A percentile compares a stretch with the other conserved stretches of the same genome.
These are phyloP conservation scores for Cheilosia impressa DNA, from an alignment of 2,888 invertebrate species.

Conservation along the genomic window DNA sequence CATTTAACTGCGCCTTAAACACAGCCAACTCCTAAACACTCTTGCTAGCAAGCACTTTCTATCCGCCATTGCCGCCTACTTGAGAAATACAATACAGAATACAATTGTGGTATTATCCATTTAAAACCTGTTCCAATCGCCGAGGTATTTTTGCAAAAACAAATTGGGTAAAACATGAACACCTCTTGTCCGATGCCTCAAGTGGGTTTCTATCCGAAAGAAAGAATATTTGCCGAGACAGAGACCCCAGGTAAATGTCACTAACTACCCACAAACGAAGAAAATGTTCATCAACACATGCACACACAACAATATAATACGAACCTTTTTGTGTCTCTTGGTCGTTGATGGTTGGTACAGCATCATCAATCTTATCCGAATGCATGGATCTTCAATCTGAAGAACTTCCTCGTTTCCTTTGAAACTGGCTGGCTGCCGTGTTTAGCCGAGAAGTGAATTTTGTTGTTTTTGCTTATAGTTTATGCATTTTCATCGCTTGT, in stretches of 20 bases:
- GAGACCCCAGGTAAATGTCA: constrained; percentile 29
- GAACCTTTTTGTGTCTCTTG: constrained; percentile 72
- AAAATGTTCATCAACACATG: constrained; percentile 54
- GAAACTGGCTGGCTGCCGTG: constrained; percentile 44
- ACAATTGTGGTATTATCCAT: constrained; percentile 31
- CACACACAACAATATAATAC: constrained; percentile 30
- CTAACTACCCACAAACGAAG: constrained; percentile 34
- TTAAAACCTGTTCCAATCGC: constrained; percentile 55
- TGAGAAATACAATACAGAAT: constrained; percentile 34
- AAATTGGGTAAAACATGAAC: constrained; percentile 10
- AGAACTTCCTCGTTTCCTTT: constrained; percentile 71
- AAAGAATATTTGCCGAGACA: constrained; percentile 9
- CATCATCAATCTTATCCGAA: constrained; percentile 75
- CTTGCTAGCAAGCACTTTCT: constrained; percentile 48
- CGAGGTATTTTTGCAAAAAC: constrained; percentile 38
- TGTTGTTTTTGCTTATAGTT: constrained; percentile 57
- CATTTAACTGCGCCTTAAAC: neutral
- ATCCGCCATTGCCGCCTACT: constrained; percentile 40
- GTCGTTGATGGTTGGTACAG: constrained; percentile 73
- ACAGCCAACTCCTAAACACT: constrained; percentile 18
- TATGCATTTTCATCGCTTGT: constrained; percentile 67
- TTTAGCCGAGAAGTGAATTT: constrained; percentile 59
- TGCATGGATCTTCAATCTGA: constrained; percentile 74
- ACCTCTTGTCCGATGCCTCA: constrained; percentile 10
- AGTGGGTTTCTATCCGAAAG: neutral